These are phyloP conservation scores for Atherinosoma microstoma DNA, from an alignment of 2,797 vertebrate species.

Conservation along the genomic window DNA sequence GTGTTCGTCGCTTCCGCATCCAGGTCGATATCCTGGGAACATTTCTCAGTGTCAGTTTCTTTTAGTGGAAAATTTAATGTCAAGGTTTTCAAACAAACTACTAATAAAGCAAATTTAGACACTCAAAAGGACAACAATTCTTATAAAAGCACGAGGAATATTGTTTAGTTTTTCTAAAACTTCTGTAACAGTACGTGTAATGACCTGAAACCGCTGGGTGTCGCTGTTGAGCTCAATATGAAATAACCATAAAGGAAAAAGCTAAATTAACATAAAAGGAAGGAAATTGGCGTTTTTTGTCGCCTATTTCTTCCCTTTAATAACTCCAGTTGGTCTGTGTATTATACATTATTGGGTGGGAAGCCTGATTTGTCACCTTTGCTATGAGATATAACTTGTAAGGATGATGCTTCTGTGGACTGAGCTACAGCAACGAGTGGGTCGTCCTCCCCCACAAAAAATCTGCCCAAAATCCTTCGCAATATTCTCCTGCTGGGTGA, in stretches of 20 bases:
- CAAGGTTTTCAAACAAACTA: not conserved
- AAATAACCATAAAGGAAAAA: not conserved
- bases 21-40: not conserved
- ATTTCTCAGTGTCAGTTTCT: not conserved
- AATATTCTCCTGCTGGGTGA: too few relatives aligned
- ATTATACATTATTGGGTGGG: too few relatives aligned
- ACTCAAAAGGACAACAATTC: not conserved
- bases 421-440: too few relatives aligned
- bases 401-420: too few relatives aligned
- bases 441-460: too few relatives aligned
- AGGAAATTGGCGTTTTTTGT: not conserved
- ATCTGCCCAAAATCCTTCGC: too few relatives aligned
- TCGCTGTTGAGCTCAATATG: not conserved
- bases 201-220: not conserved
- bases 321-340: too few relatives aligned
- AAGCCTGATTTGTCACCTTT: too few relatives aligned
- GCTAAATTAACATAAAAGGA: not conserved
- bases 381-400: too few relatives aligned
- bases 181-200: not conserved
- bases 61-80: not conserved
- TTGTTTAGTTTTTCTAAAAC: not conserved
- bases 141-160: not conserved
- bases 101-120: not conserved
- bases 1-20: conserved; percentile 35
- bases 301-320: too few relatives aligned